Percentiles rank a stretch among this genome's conserved stretches.
Conservation (phyloP, 2,113 vertebrate species). For the Ciconia maguari region DNA sequence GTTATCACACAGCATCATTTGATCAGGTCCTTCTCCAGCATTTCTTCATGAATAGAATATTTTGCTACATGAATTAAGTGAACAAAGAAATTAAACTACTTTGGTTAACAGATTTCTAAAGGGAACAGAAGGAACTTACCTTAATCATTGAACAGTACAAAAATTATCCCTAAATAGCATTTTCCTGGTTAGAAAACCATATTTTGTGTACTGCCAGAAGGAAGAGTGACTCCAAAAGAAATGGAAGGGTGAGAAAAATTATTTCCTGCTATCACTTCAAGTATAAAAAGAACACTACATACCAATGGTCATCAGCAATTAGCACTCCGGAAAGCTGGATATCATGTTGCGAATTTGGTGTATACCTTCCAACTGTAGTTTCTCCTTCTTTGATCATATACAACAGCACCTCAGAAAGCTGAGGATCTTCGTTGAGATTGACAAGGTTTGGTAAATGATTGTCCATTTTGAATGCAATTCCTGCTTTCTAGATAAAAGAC, state of each 20-base stretch:
- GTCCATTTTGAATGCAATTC: slow-evolving; percentile 91
- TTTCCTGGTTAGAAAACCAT: neutral
- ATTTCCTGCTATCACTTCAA: neutral
- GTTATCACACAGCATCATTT: neutral
- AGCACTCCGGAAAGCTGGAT: slow-evolving; percentile 92
- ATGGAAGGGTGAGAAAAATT: neutral
- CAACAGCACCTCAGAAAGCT: slow-evolving; percentile 93
- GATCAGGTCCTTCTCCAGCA: neutral
- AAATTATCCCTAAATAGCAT: neutral
- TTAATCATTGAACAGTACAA: neutral
- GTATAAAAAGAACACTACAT: neutral
- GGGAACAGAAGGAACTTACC: neutral
- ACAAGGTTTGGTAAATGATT: slow-evolving; percentile 91
- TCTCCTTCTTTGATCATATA: slow-evolving; percentile 95
- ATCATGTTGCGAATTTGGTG: slow-evolving; percentile 79
- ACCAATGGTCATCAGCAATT: slow-evolving; percentile 94
- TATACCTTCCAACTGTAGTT: slow-evolving; percentile 88
- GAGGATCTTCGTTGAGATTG: slow-evolving; percentile 95
- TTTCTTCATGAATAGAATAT: neutral
- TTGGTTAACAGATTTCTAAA: neutral
- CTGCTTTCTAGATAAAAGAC: slow-evolving; percentile 81
- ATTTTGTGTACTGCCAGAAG: neutral
- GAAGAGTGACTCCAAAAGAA: neutral
- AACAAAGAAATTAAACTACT: neutral
- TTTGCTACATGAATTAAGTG: neutral